Conservation (phyloP, 2,113 vertebrate species). For the Tachuris rubrigastra region DNA sequence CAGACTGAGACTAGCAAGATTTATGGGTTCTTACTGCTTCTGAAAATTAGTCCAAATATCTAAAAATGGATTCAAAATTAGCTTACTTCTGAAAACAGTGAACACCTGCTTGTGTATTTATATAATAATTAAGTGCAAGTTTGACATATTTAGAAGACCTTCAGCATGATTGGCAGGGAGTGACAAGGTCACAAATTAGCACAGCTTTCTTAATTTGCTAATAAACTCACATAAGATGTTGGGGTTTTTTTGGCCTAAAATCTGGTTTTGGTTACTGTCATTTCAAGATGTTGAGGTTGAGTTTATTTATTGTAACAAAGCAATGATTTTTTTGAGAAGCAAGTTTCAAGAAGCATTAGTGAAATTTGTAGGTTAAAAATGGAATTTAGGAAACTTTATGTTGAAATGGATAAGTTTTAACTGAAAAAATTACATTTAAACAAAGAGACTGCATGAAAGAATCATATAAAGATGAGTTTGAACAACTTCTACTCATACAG, state of each 20-base stretch:
- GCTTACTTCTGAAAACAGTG: not conserved
- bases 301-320: not conserved
- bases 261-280: not conserved
- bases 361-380: not conserved
- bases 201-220: not conserved
- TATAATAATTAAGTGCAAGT: not conserved
- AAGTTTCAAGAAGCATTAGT: not conserved
- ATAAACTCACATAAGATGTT: not conserved
- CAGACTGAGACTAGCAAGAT: not conserved
- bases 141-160: not conserved
- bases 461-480: slow-evolving; percentile 35
- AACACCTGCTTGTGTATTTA: not conserved
- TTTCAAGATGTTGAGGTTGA: not conserved
- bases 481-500: slow-evolving; percentile 45
- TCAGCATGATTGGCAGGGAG: not conserved
- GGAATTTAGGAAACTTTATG: not conserved
- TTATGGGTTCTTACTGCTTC: not conserved
- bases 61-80: not conserved
- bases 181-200: not conserved
- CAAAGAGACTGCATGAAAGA: slow-evolving; percentile 35
- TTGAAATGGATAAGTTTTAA: slow-evolving; percentile 13
- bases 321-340: not conserved
- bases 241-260: not conserved
- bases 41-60: not conserved
- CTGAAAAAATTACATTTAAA: not conserved